Percentiles rank a stretch among this genome's conserved stretches.
Conservation (phyloP, 2,888 invertebrate species). For the Argyresthia goedartella region DNA sequence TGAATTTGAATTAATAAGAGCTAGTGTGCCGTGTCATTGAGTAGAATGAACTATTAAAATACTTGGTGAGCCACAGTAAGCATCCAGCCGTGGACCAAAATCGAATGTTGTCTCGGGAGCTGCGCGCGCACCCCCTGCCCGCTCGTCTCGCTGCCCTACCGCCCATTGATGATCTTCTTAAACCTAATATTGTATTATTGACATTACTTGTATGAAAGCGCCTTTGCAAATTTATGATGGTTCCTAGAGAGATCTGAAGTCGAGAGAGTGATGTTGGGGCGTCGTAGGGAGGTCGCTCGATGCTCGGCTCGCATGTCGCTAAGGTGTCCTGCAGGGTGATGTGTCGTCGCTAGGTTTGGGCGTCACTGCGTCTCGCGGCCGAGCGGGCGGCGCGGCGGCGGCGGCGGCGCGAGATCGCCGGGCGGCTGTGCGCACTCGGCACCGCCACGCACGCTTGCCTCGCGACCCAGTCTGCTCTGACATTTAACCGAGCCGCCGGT, state of each 20-base stretch:
- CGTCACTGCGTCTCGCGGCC: conserved; percentile 67
- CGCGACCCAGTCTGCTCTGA: conserved; percentile 66
- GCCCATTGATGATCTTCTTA: conserved; percentile 67
- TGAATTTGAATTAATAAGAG: conserved; percentile 28
- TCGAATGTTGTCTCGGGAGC: conserved; percentile 64
- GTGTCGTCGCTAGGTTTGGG: conserved; percentile 57
- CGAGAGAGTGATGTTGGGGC: not conserved
- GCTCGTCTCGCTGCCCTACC: conserved; percentile 45
- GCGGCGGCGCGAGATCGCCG: conserved; percentile 16
- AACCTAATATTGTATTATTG: conserved; percentile 50
- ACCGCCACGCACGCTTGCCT: conserved; percentile 53
- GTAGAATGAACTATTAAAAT: conserved; percentile 67
- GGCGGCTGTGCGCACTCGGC: conserved; percentile 49
- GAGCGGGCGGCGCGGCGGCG: conserved; percentile 48
- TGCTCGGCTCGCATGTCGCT: conserved; percentile 12
- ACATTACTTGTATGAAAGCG: conserved; percentile 18
- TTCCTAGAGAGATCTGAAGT: not conserved
- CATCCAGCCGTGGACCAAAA: conserved; percentile 72
- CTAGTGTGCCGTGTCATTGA: conserved; percentile 36
- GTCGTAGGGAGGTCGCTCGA: not conserved
- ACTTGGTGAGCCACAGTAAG: conserved; percentile 59
- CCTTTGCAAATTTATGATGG: not conserved
- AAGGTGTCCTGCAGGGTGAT: conserved; percentile 37
- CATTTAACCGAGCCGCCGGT: conserved; percentile 60
- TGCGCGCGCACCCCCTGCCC: conserved; percentile 58